Evolutionary conservation across 2,113 vertebrate genomes (phyloP).

Genomic region (Vicugna pacos): DNA sequence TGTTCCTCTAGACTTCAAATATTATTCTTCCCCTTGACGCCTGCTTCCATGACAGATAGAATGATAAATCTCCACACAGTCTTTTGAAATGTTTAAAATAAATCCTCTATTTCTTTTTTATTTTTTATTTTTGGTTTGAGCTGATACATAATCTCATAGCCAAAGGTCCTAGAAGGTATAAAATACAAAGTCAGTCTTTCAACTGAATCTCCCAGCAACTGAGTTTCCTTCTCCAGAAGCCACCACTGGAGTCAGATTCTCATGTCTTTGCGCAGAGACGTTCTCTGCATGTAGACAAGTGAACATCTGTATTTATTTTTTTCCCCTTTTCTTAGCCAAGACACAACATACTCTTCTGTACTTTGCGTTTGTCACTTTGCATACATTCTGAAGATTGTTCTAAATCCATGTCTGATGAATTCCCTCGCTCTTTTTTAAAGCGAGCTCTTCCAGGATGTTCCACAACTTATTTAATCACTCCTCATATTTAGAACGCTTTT

Average conservation of each 20-base stretch:
- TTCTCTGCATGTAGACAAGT: neutral
- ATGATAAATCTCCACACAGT: neutral
- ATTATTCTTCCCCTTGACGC: neutral
- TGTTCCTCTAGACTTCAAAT: constrained; percentile 6
- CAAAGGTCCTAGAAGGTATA: neutral
- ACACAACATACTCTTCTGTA: neutral
- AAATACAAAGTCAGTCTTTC: neutral
- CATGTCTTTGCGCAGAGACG: neutral
- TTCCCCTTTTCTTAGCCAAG: neutral
- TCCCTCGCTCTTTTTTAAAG: neutral
- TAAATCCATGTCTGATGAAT: neutral
- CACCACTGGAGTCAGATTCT: neutral
- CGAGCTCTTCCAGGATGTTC: neutral
- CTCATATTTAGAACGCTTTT: neutral
- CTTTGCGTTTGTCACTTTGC: neutral
- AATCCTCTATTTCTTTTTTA: neutral
- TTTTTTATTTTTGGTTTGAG: neutral
- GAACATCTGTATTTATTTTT: neutral
- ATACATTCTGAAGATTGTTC: neutral
- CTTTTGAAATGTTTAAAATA: neutral
- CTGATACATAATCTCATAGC: neutral
- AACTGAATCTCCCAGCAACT: neutral
- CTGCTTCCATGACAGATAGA: neutral
- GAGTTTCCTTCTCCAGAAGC: neutral
- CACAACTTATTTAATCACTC: neutral